Base-by-base conservation (phyloP, 2,113 vertebrate species). In the Lates calcarifer region DNA sequence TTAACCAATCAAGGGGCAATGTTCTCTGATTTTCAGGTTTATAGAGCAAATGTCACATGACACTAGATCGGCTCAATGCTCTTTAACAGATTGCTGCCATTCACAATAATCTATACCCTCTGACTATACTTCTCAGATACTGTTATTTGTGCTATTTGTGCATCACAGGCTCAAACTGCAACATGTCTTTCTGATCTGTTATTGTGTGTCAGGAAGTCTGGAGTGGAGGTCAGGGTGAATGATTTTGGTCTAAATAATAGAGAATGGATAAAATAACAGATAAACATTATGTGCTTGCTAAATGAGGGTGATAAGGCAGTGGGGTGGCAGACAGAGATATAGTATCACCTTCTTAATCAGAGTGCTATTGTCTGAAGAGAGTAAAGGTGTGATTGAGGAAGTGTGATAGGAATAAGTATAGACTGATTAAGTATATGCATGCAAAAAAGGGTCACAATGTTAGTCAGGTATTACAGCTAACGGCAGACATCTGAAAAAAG, bases 341-440 rank as follows among this genome's bases (percentile, higher is more conserved):
- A 8, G 33, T 61, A 57, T 83, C 57, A 61, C 39, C 70, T 57
- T 11, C 39, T 77, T 88, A 83, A 90, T 91, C 86, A 90, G 55
- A 35, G 11, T 6, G 33, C 78, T 79, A 76, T 89, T 91, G 86
- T 87, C 33, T 66, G 61, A 33, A 75, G 62, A 76, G 75, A 73
- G 81, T 78, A 66, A 74, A 86, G 75, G 74, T 84, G 74, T 22
- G 47, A 78, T 64, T 47, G 22, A 29, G 28, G 12, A 28, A 53
- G 49, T 15, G 9, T 55, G 78, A 79, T 77, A 65, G 60, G 37
- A 72, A 29, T 56, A 35, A 43, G 64, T 26, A 45, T 58, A 43
- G 58, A n/a, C 6, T 65, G 56, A 62, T 82, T 61, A 81, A 79
- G 55, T 45, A 63, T 57, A 65, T 47, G 53, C 47, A 39, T 28